phyloP scores from a whole-genome alignment of 2,888 invertebrate species.

The Diarsia rubi region DNA sequence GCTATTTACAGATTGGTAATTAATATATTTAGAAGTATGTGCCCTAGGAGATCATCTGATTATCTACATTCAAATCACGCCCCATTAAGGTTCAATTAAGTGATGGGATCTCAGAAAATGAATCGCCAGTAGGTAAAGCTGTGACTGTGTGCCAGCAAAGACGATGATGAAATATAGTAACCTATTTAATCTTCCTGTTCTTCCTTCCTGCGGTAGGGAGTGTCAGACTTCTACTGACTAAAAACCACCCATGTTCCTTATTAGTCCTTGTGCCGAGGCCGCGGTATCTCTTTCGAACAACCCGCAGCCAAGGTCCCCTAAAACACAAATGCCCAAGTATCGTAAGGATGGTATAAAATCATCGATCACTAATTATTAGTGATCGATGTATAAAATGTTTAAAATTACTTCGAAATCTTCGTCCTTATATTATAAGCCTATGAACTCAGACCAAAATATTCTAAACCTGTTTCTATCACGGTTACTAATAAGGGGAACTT shows the following conservation, averaged over 20 bases:
- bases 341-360: no score
- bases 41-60: no score
- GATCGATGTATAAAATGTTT: background rate
- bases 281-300: no score
- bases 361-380: no score
- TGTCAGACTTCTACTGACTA: no score
- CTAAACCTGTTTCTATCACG: constrained; percentile 7
- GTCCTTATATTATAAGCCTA: background rate
- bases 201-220: no score
- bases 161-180: no score
- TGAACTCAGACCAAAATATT: constrained; percentile 3
- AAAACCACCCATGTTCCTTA: no score
- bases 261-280: no score
- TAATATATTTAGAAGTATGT: background rate
- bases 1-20: background rate
- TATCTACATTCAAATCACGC: background rate
- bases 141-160: no score
- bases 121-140: background rate
- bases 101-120: background rate
- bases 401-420: background rate
- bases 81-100: background rate
- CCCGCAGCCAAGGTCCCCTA: no score
- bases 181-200: no score
- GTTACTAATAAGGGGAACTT: background rate
- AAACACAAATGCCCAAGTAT: background rate